Conservation (phyloP, 2,797 vertebrate genomes). For the Syngnathus acus region DNA sequence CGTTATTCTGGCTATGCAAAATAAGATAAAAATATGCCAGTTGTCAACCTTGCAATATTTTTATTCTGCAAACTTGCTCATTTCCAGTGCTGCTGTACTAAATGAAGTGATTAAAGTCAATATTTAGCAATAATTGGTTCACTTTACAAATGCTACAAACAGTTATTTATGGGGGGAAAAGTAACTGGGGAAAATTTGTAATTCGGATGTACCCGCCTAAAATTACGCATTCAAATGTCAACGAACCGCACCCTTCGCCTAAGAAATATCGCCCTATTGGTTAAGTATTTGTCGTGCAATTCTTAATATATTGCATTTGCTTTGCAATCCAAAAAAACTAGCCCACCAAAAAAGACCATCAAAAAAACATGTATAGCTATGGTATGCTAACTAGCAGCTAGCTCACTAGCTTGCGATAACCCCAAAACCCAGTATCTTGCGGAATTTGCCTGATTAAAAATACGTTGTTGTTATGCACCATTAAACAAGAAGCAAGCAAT, state of each 20-base stretch:
- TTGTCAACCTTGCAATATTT: too few species aligned
- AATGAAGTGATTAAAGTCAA: too few species aligned
- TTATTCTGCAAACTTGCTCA: too few species aligned
- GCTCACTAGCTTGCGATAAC: not conserved
- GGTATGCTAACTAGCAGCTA: slow-evolving; percentile 17
- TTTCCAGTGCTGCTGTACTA: too few species aligned
- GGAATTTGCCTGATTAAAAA: not conserved
- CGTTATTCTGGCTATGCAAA: too few species aligned
- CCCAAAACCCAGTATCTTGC: slow-evolving; percentile 14
- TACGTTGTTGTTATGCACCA: not conserved
- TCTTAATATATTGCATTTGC: not conserved
- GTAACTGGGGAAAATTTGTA: too few species aligned
- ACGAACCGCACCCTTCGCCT: not conserved
- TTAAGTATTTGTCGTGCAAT: not conserved
- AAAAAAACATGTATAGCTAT: slow-evolving; percentile 11
- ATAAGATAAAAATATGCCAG: too few species aligned
- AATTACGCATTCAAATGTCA: not conserved
- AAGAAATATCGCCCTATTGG: not conserved
- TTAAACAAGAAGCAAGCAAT: not conserved
- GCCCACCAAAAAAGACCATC: not conserved
- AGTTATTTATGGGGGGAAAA: too few species aligned
- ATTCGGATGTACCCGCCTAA: not conserved
- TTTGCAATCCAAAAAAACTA: not conserved
- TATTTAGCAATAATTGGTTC: not conserved
- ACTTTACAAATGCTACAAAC: not conserved